phyloP scores from a whole-genome alignment of 2,797 vertebrate species.

The Calcarius lapponicus region DNA sequence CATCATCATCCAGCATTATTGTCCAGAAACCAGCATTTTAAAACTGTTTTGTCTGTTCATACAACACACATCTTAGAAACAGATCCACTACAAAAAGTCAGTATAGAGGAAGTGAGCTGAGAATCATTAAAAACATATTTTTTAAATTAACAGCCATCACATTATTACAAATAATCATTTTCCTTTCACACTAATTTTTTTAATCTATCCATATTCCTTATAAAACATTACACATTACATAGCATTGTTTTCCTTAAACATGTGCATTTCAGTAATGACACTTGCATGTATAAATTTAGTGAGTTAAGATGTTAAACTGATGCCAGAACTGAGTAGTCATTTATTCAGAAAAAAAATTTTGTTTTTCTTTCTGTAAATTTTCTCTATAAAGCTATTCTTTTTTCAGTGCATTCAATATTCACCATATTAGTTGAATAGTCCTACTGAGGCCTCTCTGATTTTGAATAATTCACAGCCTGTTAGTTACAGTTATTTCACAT shows the following conservation, averaged over 20 bases:
- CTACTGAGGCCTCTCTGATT: slow-evolving; percentile 20
- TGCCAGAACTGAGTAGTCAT: not conserved
- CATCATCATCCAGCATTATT: not conserved
- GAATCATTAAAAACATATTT: slow-evolving; percentile 5
- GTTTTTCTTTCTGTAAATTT: slow-evolving; percentile 34
- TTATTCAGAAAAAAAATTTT: slow-evolving; percentile 17
- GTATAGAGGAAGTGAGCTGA: not conserved
- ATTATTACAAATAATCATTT: slow-evolving; percentile 2
- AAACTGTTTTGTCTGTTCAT: not conserved
- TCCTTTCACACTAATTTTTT: not conserved
- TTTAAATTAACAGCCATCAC: not conserved
- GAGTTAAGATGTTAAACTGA: slow-evolving; percentile 18
- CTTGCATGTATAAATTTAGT: not conserved
- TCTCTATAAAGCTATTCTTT: not conserved
- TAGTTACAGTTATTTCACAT: slow-evolving; percentile 23
- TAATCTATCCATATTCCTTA: not conserved
- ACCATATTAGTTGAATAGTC: not conserved
- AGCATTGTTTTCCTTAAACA: slow-evolving; percentile 17
- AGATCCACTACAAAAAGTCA: not conserved
- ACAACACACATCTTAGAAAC: not conserved
- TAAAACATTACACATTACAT: not conserved
- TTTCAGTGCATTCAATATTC: slow-evolving; percentile 6
- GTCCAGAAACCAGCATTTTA: slow-evolving; percentile 5
- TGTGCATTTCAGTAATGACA: not conserved
- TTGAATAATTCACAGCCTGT: slow-evolving; percentile 26